Percentiles rank a stretch among this genome's conserved stretches.
Conservation (phyloP, 2,113 vertebrate species). For the Lampris megalopsis region DNA sequence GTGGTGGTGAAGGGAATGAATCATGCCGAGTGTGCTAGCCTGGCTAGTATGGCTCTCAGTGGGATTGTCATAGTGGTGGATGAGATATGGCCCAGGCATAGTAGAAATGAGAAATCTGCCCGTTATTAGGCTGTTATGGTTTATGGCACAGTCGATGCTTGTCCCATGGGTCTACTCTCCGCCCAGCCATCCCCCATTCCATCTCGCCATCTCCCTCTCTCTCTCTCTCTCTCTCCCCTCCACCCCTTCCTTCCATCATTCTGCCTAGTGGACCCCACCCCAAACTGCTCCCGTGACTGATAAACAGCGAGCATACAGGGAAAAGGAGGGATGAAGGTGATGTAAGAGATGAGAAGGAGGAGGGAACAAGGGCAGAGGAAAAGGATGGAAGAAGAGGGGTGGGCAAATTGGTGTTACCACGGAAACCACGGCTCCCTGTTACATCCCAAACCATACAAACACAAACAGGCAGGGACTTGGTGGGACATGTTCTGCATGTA, state of each 20-base stretch:
- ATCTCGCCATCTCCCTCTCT: constrained; percentile 22
- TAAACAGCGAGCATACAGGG: constrained; percentile 19
- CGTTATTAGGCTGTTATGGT: constrained; percentile 71
- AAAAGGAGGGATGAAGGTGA: neutral
- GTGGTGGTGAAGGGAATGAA: too few relatives aligned
- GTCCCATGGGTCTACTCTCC: constrained; percentile 70
- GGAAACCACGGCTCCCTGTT: constrained; percentile 14
- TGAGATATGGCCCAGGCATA: constrained; percentile 56
- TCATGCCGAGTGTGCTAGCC: constrained; percentile 44
- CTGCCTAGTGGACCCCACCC: neutral
- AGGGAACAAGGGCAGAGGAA: neutral
- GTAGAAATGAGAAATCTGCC: constrained; percentile 70
- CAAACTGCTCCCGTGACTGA: constrained; percentile 17
- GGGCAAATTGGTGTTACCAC: constrained; percentile 27
- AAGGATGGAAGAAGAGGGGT: neutral
- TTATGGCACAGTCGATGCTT: constrained; percentile 61
- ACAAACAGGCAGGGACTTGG: constrained; percentile 18
- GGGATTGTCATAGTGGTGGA: constrained; percentile 56
- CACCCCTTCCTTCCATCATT: neutral
- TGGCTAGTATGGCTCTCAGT: constrained; percentile 44
- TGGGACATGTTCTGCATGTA: constrained; percentile 17
- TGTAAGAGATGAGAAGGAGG: neutral
- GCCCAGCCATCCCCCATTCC: constrained; percentile 18
- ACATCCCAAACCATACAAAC: neutral
- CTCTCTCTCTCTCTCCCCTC: constrained; percentile 16